phyloP scores from a whole-genome alignment of 2,113 vertebrate genomes.

The Balaeniceps rex region DNA sequence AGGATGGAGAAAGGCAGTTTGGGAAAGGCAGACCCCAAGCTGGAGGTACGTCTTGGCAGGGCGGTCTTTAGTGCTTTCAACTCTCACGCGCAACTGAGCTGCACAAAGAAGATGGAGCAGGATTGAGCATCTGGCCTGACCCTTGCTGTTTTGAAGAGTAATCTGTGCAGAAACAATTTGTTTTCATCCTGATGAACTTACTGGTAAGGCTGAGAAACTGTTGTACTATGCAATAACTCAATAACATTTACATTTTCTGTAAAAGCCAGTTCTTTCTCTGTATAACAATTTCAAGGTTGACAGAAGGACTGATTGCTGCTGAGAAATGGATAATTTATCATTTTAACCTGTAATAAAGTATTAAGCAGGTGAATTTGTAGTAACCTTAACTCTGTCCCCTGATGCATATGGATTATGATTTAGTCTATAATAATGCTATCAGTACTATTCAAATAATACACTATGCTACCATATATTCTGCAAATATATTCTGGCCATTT shows the following conservation, averaged over 20 bases:
- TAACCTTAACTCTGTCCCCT: neutral
- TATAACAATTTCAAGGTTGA: constrained; percentile 15
- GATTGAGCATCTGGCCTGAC: neutral
- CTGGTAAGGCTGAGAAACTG: neutral
- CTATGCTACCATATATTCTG: neutral
- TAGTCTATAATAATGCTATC: neutral
- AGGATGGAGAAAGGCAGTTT: neutral
- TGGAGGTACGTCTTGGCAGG: rapidly evolving
- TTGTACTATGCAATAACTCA: neutral
- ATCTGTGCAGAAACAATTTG: neutral
- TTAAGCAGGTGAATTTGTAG: constrained; percentile 22
- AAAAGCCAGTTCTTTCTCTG: neutral
- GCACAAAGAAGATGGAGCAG: neutral
- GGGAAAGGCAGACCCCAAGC: rapidly evolving
- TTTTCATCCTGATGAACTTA: neutral
- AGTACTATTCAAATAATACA: neutral
- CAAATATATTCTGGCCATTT: neutral
- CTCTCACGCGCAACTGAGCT: neutral
- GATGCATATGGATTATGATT: neutral
- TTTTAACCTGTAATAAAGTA: constrained; percentile 15
- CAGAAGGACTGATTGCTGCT: constrained; percentile 9
- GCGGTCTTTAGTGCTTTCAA: neutral
- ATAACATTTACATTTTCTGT: neutral
- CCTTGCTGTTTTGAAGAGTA: neutral
- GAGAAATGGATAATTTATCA: constrained; percentile 33